These are phyloP conservation scores for Melanerpes formicivorus DNA, from an alignment of 2,113 vertebrate genomes.

Conservation along the genomic window DNA sequence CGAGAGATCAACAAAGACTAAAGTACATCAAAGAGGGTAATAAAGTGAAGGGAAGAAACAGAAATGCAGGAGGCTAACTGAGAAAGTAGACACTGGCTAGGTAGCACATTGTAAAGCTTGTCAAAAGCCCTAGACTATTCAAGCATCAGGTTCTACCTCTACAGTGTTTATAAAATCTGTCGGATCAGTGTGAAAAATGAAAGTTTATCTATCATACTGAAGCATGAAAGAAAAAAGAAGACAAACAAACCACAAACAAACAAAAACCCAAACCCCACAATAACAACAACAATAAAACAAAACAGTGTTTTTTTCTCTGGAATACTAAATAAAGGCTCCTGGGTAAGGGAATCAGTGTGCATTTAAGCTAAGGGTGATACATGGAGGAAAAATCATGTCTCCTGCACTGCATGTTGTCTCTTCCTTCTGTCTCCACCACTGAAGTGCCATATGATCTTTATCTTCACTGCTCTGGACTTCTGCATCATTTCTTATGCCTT, in stretches of 20 bases:
- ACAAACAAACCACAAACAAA: neutral
- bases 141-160: neutral
- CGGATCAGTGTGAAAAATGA: neutral
- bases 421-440: neutral
- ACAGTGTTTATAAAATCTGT: neutral
- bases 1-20: neutral
- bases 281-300: neutral
- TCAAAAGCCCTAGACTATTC: neutral
- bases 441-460: neutral
- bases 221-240: neutral
- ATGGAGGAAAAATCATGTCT: neutral
- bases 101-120: neutral
- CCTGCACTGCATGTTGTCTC: neutral
- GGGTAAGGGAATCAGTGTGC: neutral
- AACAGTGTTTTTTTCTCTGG: neutral
- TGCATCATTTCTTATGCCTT: neutral
- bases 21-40: neutral
- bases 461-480: neutral
- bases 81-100: neutral
- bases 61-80: neutral
- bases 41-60: constrained; percentile 10
- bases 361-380: neutral
- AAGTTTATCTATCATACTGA: neutral
- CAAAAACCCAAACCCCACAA: too few relatives aligned
- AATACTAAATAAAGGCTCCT: neutral